Conservation (phyloP, 2,888 invertebrate genomes). For the Meiosimyza decipiens region DNA sequence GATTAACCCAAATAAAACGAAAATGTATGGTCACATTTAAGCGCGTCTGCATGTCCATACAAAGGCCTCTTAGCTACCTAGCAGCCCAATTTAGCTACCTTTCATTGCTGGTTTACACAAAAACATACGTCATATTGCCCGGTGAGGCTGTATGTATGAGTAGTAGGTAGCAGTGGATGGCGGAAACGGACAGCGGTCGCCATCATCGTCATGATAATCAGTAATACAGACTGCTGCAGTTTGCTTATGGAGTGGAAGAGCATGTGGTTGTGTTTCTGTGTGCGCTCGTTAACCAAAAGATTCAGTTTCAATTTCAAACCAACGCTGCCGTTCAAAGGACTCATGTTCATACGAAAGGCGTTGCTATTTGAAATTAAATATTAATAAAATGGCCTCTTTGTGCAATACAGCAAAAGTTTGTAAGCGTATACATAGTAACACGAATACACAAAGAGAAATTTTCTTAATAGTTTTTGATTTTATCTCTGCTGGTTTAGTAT, state of each 20-base stretch:
- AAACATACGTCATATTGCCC: not conserved
- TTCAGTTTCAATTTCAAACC: conserved; percentile 36
- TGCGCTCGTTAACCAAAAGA: conserved; percentile 2
- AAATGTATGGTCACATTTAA: conserved; percentile 51
- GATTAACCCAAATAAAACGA: conserved; percentile 62
- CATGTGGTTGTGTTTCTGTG: not conserved
- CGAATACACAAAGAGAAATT: conserved; percentile 18
- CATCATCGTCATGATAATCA: conserved; percentile 17
- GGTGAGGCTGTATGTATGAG: not conserved
- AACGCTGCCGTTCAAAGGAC: conserved; percentile 16
- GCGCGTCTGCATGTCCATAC: not conserved
- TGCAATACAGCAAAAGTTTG: conserved; percentile 27
- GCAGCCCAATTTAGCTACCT: too few species aligned
- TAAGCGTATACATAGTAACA: conserved; percentile 9
- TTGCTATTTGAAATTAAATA: conserved; percentile 52
- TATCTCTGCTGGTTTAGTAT: too few species aligned
- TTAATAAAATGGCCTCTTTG: conserved; percentile 62
- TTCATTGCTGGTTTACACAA: not conserved
- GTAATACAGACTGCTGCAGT: conserved; percentile 9
- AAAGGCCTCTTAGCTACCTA: too few species aligned
- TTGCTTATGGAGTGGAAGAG: not conserved
- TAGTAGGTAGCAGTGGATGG: not conserved
- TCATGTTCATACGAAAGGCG: not conserved
- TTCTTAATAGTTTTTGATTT: too few species aligned
- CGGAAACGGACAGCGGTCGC: conserved; percentile 26